phyloP scores from a whole-genome alignment of 2,797 vertebrate genomes.

The Gadopsis bispinosus region DNA sequence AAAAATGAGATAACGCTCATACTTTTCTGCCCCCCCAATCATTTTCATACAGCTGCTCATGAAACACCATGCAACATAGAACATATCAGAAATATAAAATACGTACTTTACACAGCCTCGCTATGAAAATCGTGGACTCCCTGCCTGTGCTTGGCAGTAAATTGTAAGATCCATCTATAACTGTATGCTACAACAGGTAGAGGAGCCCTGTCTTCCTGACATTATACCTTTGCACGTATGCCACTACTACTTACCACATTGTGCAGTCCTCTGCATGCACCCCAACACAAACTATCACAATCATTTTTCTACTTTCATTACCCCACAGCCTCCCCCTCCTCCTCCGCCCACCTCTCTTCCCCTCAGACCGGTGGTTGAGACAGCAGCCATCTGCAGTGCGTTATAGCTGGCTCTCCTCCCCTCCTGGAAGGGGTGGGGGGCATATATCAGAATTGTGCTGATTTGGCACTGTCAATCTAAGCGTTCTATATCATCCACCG shows the following conservation, averaged over 20 bases:
- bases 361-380: constrained; percentile 78
- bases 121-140: constrained; percentile 11
- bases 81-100: constrained; percentile 8
- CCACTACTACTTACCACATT: constrained; percentile 1
- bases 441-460: constrained; percentile 83
- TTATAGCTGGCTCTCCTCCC: constrained; percentile 76
- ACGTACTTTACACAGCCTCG: constrained; percentile 9
- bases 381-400: constrained; percentile 88
- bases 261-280: constrained; percentile 33
- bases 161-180: constrained; percentile 3
- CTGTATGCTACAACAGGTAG: constrained; percentile 28
- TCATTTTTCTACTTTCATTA: constrained; percentile 58
- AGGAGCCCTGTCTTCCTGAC: constrained; percentile 6
- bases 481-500: constrained; percentile 72
- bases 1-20: neutral
- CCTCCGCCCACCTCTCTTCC: constrained; percentile 22
- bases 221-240: constrained; percentile 23
- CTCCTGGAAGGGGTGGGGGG: constrained; percentile 62
- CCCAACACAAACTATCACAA: constrained; percentile 33
- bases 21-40: neutral
- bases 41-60: neutral
- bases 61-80: neutral
- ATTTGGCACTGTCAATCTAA: constrained; percentile 74
- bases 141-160: constrained; percentile 16
- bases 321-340: constrained; percentile 37